Conservation (phyloP, 2,888 invertebrate genomes). For the Nycteola revayana region DNA sequence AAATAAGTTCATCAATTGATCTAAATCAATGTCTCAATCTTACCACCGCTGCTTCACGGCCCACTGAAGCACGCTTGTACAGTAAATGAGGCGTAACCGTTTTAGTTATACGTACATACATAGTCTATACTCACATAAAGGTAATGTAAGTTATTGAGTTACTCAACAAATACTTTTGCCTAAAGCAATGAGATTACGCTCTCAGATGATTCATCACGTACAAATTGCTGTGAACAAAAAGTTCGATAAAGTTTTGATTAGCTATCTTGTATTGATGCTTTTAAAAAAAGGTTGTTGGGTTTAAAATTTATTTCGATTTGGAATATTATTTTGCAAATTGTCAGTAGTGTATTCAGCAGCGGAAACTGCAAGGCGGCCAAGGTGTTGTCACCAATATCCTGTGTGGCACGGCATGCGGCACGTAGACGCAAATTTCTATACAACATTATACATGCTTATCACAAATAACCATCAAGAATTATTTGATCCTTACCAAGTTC, state of each 20-base stretch:
- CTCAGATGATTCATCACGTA: conserved; percentile 41
- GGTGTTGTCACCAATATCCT: conserved; percentile 30
- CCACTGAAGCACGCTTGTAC: conserved; percentile 46
- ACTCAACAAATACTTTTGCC: conserved; percentile 39
- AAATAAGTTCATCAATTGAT: too few relatives aligned
- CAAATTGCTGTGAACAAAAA: conserved; percentile 26
- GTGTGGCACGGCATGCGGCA: conserved; percentile 16
- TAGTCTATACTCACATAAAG: conserved; percentile 14
- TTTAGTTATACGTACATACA: conserved; percentile 32
- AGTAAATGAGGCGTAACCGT: conserved; percentile 53
- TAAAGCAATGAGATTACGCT: conserved; percentile 32
- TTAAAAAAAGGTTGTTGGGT: too few relatives aligned
- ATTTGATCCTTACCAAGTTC: too few relatives aligned
- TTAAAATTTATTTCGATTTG: too few relatives aligned
- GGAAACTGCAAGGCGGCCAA: conserved; percentile 30
- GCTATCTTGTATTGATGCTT: too few relatives aligned
- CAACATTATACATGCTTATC: conserved; percentile 6
- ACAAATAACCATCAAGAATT: conserved; percentile 9
- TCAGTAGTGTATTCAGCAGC: conserved; percentile 19
- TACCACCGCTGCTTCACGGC: conserved; percentile 50
- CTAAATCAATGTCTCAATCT: conserved; percentile 55
- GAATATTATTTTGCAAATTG: too few relatives aligned
- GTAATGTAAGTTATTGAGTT: conserved; percentile 26
- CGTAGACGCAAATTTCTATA: conserved; percentile 21
- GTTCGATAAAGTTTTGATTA: conserved; percentile 26